A percentile compares a stretch with the other conserved stretches of the same genome.
Evolutionary conservation across 1,140 invertebrate genomes (phyloP).

Genomic region (Phymorhynchus buccinoides): DNA sequence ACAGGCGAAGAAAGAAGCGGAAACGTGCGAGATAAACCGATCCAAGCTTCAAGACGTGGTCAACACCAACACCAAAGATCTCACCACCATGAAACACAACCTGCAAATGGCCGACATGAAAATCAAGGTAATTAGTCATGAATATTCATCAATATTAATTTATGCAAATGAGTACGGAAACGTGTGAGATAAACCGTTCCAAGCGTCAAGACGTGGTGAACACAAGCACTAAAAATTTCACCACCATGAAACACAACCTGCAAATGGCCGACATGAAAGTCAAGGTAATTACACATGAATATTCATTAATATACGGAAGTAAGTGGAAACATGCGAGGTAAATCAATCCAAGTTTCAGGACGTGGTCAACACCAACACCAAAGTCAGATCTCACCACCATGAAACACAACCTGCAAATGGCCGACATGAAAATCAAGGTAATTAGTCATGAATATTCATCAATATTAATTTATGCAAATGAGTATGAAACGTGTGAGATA

Average conservation of each 20-base stretch:
- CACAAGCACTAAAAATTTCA: no score
- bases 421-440: constrained; percentile 75
- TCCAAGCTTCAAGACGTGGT: constrained; percentile 77
- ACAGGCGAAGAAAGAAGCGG: constrained; percentile 57
- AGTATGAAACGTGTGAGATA: constrained; percentile 57
- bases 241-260: no score
- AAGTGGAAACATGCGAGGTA: constrained; percentile 56
- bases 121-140: no score
- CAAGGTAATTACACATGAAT: no score
- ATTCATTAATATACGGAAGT: no score
- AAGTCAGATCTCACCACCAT: constrained; percentile 75
- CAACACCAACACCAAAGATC: constrained; percentile 70
- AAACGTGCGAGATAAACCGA: constrained; percentile 61
- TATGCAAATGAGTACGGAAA: no score
- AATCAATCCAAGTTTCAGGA: constrained; percentile 76
- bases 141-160: no score
- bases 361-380: constrained; percentile 72
- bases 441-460: no score
- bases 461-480: no score
- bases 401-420: constrained; percentile 75
- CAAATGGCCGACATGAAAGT: no score
- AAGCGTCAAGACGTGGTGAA: no score
- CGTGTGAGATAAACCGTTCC: no score
- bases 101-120: constrained; percentile 77
- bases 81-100: constrained; percentile 75